A percentile compares a stretch with the other conserved stretches of the same genome.
phyloP scores from a whole-genome alignment of 2,797 vertebrate genomes.

The Acanthornis magna region DNA sequence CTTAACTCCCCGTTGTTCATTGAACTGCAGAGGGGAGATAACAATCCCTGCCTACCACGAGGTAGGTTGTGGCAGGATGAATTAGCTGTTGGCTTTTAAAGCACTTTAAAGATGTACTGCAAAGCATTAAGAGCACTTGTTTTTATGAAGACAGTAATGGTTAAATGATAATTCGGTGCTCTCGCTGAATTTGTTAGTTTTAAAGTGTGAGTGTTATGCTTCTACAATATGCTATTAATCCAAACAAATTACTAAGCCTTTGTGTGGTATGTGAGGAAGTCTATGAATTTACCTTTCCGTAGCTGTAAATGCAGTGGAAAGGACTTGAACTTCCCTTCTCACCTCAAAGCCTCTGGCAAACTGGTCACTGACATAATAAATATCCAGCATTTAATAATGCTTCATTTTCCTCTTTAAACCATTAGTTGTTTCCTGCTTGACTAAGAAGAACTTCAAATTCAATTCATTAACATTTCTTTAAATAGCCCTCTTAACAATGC shows the following conservation, averaged over 20 bases:
- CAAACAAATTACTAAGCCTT: slow-evolving; percentile 64
- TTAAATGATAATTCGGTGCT: slow-evolving; percentile 70
- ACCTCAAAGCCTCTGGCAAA: slow-evolving; percentile 74
- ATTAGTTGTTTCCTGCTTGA: slow-evolving; percentile 76
- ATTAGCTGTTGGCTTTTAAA: slow-evolving; percentile 64
- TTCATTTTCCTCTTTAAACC: slow-evolving; percentile 72
- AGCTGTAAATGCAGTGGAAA: slow-evolving; percentile 63
- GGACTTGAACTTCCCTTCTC: slow-evolving; percentile 67
- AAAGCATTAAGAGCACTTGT: slow-evolving; percentile 67
- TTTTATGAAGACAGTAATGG: slow-evolving; percentile 66
- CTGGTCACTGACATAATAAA: slow-evolving; percentile 78
- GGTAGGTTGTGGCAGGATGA: slow-evolving; percentile 48
- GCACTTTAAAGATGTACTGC: slow-evolving; percentile 64
- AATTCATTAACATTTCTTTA: slow-evolving; percentile 77
- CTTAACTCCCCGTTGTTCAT: not conserved
- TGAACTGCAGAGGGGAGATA: slow-evolving; percentile 22
- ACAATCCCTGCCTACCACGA: slow-evolving; percentile 22
- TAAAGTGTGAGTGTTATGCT: slow-evolving; percentile 65
- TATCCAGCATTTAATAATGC: slow-evolving; percentile 76
- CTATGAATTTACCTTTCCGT: slow-evolving; percentile 59
- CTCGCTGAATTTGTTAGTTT: slow-evolving; percentile 65
- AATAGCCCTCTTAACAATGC: slow-evolving; percentile 71
- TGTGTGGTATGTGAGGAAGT: slow-evolving; percentile 36
- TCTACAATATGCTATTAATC: slow-evolving; percentile 67
- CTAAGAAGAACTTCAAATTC: slow-evolving; percentile 70